Evolutionary conservation across 2,797 vertebrate genomes (phyloP), one percentile per base, ranked within the genome.

Genomic region (Halcyon smyrnensis): DNA sequence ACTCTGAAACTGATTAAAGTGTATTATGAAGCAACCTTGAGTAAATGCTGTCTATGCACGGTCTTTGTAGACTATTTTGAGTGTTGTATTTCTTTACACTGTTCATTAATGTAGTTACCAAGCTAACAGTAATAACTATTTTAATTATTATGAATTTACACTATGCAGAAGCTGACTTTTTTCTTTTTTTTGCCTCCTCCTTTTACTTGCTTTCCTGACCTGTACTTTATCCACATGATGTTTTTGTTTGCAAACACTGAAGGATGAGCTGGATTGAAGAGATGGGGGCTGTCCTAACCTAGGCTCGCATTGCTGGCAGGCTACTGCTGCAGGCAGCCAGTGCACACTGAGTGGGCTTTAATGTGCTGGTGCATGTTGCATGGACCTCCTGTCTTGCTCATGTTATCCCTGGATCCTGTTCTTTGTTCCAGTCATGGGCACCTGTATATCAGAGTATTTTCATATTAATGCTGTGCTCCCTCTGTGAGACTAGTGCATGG

Each of bases 1-100:
- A 62, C 43, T 90, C 65, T 79, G 87, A 83, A 95, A 76, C 71
- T 21, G 53, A 97, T 62, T 68, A 28, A 77, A 76, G 95, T 96
- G 74, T 96, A 96, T 97, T 94, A 96, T 97, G 97, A 93, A 96
- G 24, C 11, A 86, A 82, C n/a, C 46, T 57, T 36, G 48, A 84
- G 59, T 56, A 96, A 54, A 39, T 85, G 74, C 48, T 88, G 45
- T 57, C 93, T 93, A 80, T 87, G 10, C 59, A 24, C 19, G 76
- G 67, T 90, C 36, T 69, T 79, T 39, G 41, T 41, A 67, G 39
- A 86, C 48, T 12, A 21, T 53, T 91, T 83, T 71, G 15, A 77
- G 46, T 6, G 25, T 45, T 74, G 27, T 54, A 21, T 81, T 63
- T 77, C 10, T 39, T 71, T 79, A 23, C 30, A 18, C 50, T 84